Percentiles rank a stretch among this genome's conserved stretches.
Evolutionary conservation across 2,888 invertebrate genomes (phyloP).

Genomic region (Rhyacophila evoluta): DNA sequence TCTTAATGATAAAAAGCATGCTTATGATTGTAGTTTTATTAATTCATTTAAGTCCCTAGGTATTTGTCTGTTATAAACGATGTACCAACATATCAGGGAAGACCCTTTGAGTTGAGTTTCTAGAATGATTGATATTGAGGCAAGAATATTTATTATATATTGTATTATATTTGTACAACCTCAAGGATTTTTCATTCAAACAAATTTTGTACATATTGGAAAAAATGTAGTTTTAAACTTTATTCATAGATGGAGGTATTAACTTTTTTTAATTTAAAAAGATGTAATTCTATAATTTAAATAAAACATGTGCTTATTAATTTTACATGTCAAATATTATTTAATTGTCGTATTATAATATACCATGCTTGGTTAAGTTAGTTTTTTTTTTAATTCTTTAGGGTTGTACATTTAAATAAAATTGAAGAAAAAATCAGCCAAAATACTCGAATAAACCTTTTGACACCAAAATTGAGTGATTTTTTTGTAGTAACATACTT

Average conservation of each 20-base stretch:
- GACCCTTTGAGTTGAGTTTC: background rate
- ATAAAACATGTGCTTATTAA: too few relatives aligned
- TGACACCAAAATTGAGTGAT: constrained; percentile 51
- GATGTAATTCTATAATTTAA: too few relatives aligned
- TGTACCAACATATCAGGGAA: constrained; percentile 12
- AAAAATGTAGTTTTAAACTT: too few relatives aligned
- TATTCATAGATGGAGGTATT: too few relatives aligned
- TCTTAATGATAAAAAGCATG: background rate
- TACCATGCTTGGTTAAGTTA: too few relatives aligned
- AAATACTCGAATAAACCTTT: constrained; percentile 30
- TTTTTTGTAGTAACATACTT: constrained; percentile 46
- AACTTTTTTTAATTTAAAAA: too few relatives aligned
- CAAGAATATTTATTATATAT: background rate
- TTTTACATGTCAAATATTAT: too few relatives aligned
- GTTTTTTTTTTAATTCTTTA: background rate
- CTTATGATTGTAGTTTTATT: background rate
- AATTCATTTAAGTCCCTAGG: background rate
- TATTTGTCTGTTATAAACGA: constrained; percentile 1
- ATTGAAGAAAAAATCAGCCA: constrained; percentile 28
- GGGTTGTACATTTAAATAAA: background rate
- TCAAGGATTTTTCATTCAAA: background rate
- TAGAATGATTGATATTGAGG: constrained; percentile 7
- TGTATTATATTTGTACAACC: background rate
- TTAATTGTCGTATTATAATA: too few relatives aligned
- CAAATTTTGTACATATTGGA: too few relatives aligned